Evolutionary conservation across 2,797 vertebrate genomes (phyloP).

Genomic region (Loriculus beryllinus): DNA sequence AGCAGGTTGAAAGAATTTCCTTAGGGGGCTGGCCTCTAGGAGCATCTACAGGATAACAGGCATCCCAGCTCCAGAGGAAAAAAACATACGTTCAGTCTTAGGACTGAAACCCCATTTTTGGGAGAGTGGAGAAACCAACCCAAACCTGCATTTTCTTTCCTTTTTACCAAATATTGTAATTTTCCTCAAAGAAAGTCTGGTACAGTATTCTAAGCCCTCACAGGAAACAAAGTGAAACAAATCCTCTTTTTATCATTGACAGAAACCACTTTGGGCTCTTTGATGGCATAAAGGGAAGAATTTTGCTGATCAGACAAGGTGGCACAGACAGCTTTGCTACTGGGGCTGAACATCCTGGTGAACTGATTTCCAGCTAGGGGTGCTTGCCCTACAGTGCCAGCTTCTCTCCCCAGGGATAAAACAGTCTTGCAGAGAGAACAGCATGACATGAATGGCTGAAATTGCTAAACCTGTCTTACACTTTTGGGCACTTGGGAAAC

Average conservation of each 20-base stretch:
- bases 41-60: neutral
- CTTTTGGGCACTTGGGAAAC: slow-evolving; percentile 23
- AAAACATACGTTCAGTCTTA: neutral
- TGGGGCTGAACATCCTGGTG: neutral
- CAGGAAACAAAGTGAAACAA: neutral
- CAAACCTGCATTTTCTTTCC: neutral
- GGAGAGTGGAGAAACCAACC: no score
- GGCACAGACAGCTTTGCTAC: neutral
- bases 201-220: neutral
- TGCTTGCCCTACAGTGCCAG: neutral
- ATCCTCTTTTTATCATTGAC: neutral
- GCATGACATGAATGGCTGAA: neutral
- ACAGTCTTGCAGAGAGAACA: neutral
- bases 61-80: neutral
- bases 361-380: neutral
- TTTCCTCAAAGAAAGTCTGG: neutral
- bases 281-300: neutral
- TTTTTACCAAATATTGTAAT: neutral
- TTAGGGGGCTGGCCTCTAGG: neutral
- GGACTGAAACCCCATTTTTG: neutral
- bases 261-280: neutral
- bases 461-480: slow-evolving; percentile 16
- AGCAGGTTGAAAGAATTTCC: neutral
- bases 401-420: neutral
- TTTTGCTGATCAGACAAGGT: neutral